Conservation (phyloP, 2,113 vertebrate genomes). For the Dromiciops gliroides region DNA sequence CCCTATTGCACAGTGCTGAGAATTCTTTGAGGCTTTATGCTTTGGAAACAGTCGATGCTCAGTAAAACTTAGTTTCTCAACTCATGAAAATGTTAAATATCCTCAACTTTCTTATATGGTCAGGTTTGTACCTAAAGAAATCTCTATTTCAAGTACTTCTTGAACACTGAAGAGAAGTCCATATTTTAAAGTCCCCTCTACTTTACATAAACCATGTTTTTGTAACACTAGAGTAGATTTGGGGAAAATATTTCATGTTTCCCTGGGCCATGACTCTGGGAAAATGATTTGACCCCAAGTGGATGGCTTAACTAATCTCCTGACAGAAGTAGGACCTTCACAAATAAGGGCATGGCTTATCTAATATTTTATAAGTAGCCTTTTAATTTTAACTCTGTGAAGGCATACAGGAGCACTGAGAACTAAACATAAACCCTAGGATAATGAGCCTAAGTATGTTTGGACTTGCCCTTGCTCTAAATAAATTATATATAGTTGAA, state of each 20-base stretch:
- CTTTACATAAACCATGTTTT: neutral
- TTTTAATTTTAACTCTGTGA: constrained; percentile 76
- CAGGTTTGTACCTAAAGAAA: neutral
- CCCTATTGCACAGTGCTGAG: neutral
- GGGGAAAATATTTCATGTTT: constrained; percentile 24
- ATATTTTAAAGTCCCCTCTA: neutral
- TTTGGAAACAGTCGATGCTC: neutral
- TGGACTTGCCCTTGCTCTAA: constrained; percentile 73
- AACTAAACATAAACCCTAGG: constrained; percentile 72
- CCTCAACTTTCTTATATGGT: neutral
- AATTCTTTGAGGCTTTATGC: neutral
- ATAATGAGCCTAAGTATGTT: constrained; percentile 77
- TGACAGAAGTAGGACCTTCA: constrained; percentile 73
- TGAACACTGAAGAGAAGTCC: neutral
- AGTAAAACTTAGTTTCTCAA: constrained; percentile 19
- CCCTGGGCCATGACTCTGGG: constrained; percentile 39
- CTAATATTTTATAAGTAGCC: constrained; percentile 71
- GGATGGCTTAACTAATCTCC: constrained; percentile 64
- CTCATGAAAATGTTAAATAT: neutral
- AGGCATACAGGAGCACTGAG: constrained; percentile 68
- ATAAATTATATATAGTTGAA: constrained; percentile 68
- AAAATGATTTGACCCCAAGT: constrained; percentile 66
- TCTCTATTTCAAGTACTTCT: neutral
- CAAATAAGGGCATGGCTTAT: constrained; percentile 66
- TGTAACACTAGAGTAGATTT: constrained; percentile 37